phyloP scores from a whole-genome alignment of 1,140 invertebrate genomes.

The Holcopasites calliopsidis region DNA sequence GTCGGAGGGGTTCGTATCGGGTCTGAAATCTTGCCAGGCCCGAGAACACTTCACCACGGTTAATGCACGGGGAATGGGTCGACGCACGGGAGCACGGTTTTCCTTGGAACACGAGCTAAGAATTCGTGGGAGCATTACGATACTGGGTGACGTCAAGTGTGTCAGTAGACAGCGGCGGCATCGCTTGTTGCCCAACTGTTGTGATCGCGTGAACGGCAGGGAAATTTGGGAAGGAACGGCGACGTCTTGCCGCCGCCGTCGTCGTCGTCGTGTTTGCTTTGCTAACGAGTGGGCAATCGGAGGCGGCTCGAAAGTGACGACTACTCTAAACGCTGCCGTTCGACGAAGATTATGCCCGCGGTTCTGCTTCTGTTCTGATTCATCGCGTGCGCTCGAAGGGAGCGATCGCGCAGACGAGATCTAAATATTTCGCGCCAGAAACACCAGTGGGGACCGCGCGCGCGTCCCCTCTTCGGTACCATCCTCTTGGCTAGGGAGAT shows the following conservation, averaged over 20 bases:
- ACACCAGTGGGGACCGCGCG: no score
- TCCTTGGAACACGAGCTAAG: slow-evolving; percentile 40
- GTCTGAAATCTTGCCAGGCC: slow-evolving; percentile 27
- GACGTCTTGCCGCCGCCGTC: no score
- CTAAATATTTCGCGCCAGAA: neutral
- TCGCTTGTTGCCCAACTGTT: slow-evolving; percentile 7
- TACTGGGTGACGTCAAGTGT: slow-evolving; percentile 34
- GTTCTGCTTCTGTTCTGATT: neutral
- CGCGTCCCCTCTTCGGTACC: neutral
- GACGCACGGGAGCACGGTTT: slow-evolving; percentile 29
- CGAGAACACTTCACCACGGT: slow-evolving; percentile 36
- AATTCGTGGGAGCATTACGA: slow-evolving; percentile 45
- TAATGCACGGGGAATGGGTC: slow-evolving; percentile 43
- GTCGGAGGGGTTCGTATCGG: slow-evolving; percentile 14
- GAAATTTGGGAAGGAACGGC: neutral
- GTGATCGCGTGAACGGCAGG: neutral
- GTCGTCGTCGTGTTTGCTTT: neutral
- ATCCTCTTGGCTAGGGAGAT: neutral
- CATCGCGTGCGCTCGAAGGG: no score
- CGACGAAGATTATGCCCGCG: no score
- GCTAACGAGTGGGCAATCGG: neutral
- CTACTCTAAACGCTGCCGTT: no score
- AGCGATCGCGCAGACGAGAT: neutral
- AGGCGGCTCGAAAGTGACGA: no score
- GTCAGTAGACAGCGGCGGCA: slow-evolving; percentile 1